Evolutionary conservation across 2,113 vertebrate genomes (phyloP).

Genomic region (Hirundichthys speculiger): DNA sequence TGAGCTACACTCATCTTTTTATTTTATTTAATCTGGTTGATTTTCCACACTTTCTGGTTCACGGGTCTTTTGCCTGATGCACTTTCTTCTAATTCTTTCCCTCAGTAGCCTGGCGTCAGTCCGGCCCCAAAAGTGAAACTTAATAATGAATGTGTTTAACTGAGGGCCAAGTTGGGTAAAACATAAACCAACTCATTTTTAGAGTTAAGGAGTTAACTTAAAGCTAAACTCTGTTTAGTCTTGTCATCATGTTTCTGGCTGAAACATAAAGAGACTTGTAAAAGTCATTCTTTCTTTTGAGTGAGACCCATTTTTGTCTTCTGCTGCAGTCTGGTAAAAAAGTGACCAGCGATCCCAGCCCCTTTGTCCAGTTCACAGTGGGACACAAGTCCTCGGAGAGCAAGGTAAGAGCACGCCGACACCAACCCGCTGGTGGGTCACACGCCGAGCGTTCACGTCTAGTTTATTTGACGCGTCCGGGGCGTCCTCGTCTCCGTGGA

Average conservation of each 20-base stretch:
- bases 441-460: background rate
- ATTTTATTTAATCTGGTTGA: background rate
- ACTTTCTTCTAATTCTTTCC: background rate
- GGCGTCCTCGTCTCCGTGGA: too few relatives aligned
- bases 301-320: conserved; percentile 18
- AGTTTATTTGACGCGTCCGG: background rate
- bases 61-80: background rate
- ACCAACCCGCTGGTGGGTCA: background rate
- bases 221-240: too few relatives aligned
- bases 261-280: too few relatives aligned
- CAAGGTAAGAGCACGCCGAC: conserved; percentile 83
- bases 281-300: background rate
- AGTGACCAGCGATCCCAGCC: conserved; percentile 91
- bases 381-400: conserved; percentile 90
- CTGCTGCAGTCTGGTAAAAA: conserved; percentile 92
- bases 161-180: too few relatives aligned
- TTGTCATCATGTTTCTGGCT: too few relatives aligned
- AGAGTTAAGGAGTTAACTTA: too few relatives aligned
- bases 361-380: conserved; percentile 90
- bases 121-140: background rate
- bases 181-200: too few relatives aligned
- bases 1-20: background rate
- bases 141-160: too few relatives aligned
- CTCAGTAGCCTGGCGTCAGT: background rate
- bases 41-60: conserved; percentile 16